Conservation (phyloP, 2,113 vertebrate genomes). For the Dasyurus viverrinus region DNA sequence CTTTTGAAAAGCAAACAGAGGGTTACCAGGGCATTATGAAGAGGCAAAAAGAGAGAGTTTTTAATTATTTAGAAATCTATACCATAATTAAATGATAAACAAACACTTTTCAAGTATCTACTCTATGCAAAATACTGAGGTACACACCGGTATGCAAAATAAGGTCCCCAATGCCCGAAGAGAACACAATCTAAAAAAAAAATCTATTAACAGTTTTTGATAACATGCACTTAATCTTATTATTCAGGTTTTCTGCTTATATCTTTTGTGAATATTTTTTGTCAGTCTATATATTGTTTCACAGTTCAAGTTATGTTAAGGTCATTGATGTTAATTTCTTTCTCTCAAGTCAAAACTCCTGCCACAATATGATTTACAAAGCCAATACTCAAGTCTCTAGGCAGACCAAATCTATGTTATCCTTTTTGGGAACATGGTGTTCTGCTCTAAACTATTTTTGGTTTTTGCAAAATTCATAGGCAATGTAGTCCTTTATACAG, state of each 20-base stretch:
- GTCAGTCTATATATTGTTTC: background rate
- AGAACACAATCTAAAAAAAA: background rate
- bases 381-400: background rate
- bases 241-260: background rate
- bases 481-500: constrained; percentile 24
- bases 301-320: background rate
- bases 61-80: background rate
- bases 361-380: background rate
- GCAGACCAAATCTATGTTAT: background rate
- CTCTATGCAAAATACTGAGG: background rate
- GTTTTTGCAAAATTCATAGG: constrained; percentile 52
- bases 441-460: constrained; percentile 26
- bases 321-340: background rate
- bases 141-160: background rate
- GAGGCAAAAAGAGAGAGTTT: background rate
- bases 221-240: background rate
- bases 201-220: background rate
- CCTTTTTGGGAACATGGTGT: background rate
- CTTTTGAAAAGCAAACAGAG: background rate
- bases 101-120: background rate
- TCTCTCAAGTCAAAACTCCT: background rate
- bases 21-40: background rate
- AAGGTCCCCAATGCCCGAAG: background rate
- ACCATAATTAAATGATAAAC: background rate
- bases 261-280: background rate